Base-by-base conservation (phyloP, 30 jellyfish, hydroid and myxozoan genomes). In the Hydractinia symbiolongicarpus region DNA sequence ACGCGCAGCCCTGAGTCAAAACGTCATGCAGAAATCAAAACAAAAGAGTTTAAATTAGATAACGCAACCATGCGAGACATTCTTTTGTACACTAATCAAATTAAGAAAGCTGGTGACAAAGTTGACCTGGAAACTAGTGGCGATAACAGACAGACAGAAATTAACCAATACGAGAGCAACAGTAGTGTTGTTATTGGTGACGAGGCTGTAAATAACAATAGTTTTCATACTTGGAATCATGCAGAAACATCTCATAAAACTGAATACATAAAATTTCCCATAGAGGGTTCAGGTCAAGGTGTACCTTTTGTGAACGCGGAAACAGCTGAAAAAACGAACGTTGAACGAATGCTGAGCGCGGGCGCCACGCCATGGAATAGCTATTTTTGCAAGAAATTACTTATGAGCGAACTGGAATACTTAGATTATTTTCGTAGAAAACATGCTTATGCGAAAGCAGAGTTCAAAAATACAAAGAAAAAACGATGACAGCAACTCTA, bases 401-500 rank as follows among this genome's bases (percentile, higher is more conserved):
- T 93, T 53, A 83, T 87, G 95, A 55, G 88, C 4, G 98, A 93
- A 82, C 54, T 84, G 51, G 95, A 84, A 67, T 93, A 93, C 74
- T 79, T 93, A 74, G 93, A 93, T 60, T 93, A 93, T 81, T 93
- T 93, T 76, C 82, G 98, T 21, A 84, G 85, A 56, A 93, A 87
- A 75, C 96, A 93, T 53, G 78, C 83, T 56, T n/a, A 82, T 5
- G 83, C 98, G 5, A 83, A 86, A 66, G 74, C 74, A n/a, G 74
- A 64, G 74, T n/a, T 64, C 9, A 44, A 51, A 7, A 64, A 64
- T 51, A 64, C 9, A 64, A 64, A 64, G 52, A 6, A 7, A 51
- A 64, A 64, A 13, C 74, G 74, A n/a, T n/a, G 44, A 30, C 44
- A 30, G 44, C 44, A 30, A 30, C 44, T 30, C 44, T 30, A 0